Conservation (phyloP, 2,888 invertebrate genomes). For the Cheilosia soror region DNA sequence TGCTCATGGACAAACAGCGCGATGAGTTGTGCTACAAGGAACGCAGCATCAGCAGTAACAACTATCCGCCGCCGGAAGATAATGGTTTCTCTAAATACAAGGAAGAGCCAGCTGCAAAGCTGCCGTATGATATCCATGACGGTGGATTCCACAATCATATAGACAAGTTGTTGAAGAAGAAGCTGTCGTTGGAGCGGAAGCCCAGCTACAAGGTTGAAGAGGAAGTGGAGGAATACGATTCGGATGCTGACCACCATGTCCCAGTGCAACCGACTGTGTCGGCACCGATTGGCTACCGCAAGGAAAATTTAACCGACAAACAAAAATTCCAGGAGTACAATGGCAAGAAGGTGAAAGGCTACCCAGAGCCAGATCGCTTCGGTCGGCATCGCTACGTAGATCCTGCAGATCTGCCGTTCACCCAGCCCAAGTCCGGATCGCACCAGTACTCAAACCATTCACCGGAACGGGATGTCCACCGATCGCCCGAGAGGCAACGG, state of each 20-base stretch:
- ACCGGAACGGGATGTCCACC: slow-evolving; percentile 71
- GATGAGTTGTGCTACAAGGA: slow-evolving; percentile 78
- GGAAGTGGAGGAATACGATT: slow-evolving; percentile 80
- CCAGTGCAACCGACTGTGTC: slow-evolving; percentile 59
- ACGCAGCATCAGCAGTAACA: slow-evolving; percentile 68
- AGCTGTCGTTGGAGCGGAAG: slow-evolving; percentile 77
- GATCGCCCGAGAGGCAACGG: slow-evolving; percentile 71
- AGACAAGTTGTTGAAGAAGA: slow-evolving; percentile 81
- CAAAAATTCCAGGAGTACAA: slow-evolving; percentile 83
- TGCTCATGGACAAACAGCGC: slow-evolving; percentile 79
- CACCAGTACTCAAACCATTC: slow-evolving; percentile 76
- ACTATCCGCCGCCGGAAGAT: slow-evolving; percentile 67
- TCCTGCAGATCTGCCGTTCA: slow-evolving; percentile 81
- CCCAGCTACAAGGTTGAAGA: slow-evolving; percentile 76
- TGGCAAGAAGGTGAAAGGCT: slow-evolving; percentile 79
- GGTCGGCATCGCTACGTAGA: slow-evolving; percentile 82
- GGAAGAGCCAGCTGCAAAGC: slow-evolving; percentile 61
- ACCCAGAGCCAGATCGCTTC: slow-evolving; percentile 80
- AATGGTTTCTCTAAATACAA: slow-evolving; percentile 71
- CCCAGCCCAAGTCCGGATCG: slow-evolving; percentile 77
- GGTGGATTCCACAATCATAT: slow-evolving; percentile 82
- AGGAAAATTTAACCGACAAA: slow-evolving; percentile 83
- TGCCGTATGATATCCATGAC: slow-evolving; percentile 77
- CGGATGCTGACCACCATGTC: slow-evolving; percentile 79
- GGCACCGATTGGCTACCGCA: slow-evolving; percentile 78